A percentile compares a stretch with the other conserved stretches of the same genome.
Conservation (phyloP, 2,888 invertebrate genomes). For the Thecocarcelia acutangulata region DNA sequence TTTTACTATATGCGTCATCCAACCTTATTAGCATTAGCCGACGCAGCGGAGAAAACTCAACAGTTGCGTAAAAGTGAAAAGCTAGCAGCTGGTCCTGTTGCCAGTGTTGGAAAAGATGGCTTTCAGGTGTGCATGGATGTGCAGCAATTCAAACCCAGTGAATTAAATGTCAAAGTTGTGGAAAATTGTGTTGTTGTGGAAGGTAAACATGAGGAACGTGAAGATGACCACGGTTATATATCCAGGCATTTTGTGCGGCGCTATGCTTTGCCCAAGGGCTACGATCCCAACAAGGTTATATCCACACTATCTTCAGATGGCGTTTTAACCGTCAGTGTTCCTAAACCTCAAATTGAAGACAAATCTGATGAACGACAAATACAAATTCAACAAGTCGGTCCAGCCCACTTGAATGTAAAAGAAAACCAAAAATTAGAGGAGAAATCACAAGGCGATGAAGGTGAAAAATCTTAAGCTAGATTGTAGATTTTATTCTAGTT, state of each 20-base stretch:
- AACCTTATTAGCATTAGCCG: slow-evolving; percentile 36
- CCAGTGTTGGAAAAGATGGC: slow-evolving; percentile 84
- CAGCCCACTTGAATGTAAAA: slow-evolving; percentile 82
- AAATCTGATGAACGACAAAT: slow-evolving; percentile 82
- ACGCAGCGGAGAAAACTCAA: slow-evolving; percentile 84
- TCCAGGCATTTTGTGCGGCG: slow-evolving; percentile 88
- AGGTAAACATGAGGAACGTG: slow-evolving; percentile 89
- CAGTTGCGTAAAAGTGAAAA: slow-evolving; percentile 82
- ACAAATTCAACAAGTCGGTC: slow-evolving; percentile 85
- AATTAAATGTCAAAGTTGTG: slow-evolving; percentile 89
- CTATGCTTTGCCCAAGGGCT: slow-evolving; percentile 88
- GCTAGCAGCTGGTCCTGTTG: slow-evolving; percentile 58
- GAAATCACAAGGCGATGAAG: slow-evolving; percentile 28
- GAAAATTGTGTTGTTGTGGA: slow-evolving; percentile 87
- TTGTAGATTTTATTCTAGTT: not conserved
- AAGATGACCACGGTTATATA: slow-evolving; percentile 87
- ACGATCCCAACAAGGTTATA: slow-evolving; percentile 87
- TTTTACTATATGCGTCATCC: slow-evolving; percentile 48
- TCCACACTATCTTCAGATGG: slow-evolving; percentile 90
- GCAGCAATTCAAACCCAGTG: slow-evolving; percentile 89
- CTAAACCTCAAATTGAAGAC: slow-evolving; percentile 80
- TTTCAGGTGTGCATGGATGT: slow-evolving; percentile 89
- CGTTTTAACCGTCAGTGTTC: slow-evolving; percentile 86
- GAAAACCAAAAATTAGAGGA: slow-evolving; percentile 76
- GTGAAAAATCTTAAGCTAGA: slow-evolving; percentile 24